Evolutionary conservation across 2,797 vertebrate genomes (phyloP), one percentile per base, ranked within the genome.

Genomic region (Microchirus variegatus): DNA sequence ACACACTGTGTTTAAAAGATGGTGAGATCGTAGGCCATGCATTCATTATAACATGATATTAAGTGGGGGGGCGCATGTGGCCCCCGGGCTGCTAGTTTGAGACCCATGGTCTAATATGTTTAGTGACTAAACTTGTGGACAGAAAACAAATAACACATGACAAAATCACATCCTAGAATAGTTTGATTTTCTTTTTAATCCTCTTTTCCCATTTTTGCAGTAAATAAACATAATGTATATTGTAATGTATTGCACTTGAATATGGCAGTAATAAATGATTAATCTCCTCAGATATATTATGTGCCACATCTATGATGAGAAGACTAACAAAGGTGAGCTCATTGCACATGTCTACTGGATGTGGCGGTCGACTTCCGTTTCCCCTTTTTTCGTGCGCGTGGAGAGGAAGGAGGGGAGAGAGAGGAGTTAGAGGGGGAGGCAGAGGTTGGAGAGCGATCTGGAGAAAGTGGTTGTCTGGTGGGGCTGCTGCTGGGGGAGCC

Each of bases 391-490:
- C 12, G 38, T 5, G 77, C 18, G 42, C 66, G 46, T 15, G 73
- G 31, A 22, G 93, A 65, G 4, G 75, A 46, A 7, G 53, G 31
- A 3, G 71, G 63, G 3, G 74, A 36, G 15, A 77, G 61, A 6
- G 72, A 53, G 16, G 76, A 58, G 53, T 48, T 38, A 2, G 79
- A 74, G 8, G 68, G 3, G 0, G 73, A 64, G 40, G 69, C n/a
- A 1, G 66, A 59, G 36, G 58, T 84, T 5, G 93, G 92, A 49
- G 91, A 90, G 38, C 93, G 93, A 78, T 93, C 93, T 3, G 94
- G 94, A 31, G 95, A 96, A 18, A 88, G 95, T 85, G 61, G 94
- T 14, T 48, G 52, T 67, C 90, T 84, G 76, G 95, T 97, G 43
- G 92, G 91, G 76, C 95, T 96, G 79, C 84, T 87, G 73, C 82